Evolutionary conservation across 2,113 vertebrate genomes (phyloP).

Genomic region (Leptobrachium ailaonicum): DNA sequence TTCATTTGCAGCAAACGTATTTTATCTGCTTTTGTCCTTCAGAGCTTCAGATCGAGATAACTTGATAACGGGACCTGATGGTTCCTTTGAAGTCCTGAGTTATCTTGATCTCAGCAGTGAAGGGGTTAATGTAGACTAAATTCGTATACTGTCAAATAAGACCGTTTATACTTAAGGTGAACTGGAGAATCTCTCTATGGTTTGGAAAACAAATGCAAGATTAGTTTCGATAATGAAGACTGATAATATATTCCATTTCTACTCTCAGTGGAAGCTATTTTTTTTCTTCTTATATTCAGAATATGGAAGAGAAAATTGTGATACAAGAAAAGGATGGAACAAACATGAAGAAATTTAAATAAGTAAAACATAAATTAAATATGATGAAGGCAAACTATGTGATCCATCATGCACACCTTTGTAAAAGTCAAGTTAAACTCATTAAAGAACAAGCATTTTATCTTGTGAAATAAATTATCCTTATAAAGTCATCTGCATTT

Average conservation of each 20-base stretch:
- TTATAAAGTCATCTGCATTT: conserved; percentile 11
- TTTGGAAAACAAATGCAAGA: background rate
- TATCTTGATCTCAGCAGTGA: no score
- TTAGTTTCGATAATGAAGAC: background rate
- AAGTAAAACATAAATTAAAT: conserved; percentile 18
- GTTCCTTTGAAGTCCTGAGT: no score
- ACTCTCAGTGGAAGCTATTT: no score
- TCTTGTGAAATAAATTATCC: conserved; percentile 27
- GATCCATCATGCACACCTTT: conserved; percentile 36
- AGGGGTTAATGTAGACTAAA: no score
- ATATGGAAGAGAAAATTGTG: background rate
- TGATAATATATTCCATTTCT: no score
- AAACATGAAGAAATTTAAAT: conserved; percentile 14
- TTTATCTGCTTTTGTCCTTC: no score
- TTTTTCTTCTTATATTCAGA: no score
- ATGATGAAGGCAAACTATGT: background rate
- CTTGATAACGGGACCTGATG: no score
- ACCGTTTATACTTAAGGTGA: background rate
- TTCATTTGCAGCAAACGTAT: no score
- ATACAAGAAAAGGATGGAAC: background rate
- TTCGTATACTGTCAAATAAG: no score
- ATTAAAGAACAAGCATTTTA: conserved; percentile 29
- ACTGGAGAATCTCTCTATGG: background rate
- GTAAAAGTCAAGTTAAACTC: conserved; percentile 19
- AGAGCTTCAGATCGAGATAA: no score